Conservation (phyloP, 2,888 invertebrate genomes). For the Cantharis flavilabris region DNA sequence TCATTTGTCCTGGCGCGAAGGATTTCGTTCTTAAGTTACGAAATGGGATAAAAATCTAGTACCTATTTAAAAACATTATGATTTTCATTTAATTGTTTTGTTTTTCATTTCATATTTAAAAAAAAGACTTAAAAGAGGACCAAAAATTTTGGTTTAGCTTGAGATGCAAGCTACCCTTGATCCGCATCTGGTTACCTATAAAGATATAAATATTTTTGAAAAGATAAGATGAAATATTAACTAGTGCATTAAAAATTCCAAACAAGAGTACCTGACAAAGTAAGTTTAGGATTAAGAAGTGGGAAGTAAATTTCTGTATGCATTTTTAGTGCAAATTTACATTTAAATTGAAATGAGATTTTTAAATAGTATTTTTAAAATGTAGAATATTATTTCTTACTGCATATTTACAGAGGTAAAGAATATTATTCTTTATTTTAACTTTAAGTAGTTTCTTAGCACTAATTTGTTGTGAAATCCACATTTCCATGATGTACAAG, state of each 20-base stretch:
- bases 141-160: no score
- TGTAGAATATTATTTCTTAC: neutral
- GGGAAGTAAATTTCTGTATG: neutral
- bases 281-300: neutral
- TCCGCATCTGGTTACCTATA: neutral
- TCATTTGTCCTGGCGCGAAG: no score
- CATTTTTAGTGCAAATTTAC: neutral
- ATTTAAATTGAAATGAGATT: neutral
- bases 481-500: neutral
- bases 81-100: no score
- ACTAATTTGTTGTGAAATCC: neutral
- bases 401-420: neutral
- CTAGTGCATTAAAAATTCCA: neutral
- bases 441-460: no score
- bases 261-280: neutral
- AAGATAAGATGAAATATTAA: neutral
- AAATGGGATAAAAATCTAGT: no score
- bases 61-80: no score
- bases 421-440: neutral
- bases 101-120: no score
- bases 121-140: no score
- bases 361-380: neutral
- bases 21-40: no score
- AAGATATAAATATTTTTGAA: neutral
- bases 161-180: no score